Conservation (phyloP, 1,140 invertebrate genomes). For the Cherax destructor region DNA sequence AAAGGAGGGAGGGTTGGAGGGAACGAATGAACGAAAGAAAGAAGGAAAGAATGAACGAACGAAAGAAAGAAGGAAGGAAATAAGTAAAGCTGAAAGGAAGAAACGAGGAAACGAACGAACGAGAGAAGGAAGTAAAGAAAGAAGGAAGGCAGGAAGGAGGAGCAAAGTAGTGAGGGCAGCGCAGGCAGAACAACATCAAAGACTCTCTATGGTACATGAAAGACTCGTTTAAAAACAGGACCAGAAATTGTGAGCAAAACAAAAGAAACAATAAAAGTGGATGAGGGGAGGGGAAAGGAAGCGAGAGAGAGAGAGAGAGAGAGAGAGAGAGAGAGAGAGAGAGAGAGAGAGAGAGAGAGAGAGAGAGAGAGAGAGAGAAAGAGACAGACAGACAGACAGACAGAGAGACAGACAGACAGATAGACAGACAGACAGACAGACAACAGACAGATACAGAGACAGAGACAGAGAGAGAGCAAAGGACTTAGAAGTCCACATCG, state of each 20-base stretch:
- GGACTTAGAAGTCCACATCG: no score
- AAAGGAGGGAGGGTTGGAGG: background rate
- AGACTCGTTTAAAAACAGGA: background rate
- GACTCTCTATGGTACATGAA: no score
- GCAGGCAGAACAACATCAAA: background rate
- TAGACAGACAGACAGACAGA: no score
- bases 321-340: background rate
- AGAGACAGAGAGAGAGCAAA: no score
- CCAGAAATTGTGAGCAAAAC: background rate
- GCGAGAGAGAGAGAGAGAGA: background rate
- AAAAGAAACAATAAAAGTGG: background rate
- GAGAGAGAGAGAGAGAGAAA: background rate
- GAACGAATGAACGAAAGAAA: background rate
- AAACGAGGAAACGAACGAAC: background rate
- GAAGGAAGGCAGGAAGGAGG: background rate
- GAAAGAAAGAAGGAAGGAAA: background rate
- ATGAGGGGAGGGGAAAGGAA: background rate
- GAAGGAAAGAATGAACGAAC: background rate
- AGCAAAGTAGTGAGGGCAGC: background rate
- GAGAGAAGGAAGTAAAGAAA: background rate
- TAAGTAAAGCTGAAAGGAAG: background rate
- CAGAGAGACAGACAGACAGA: no score
- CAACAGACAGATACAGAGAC: no score
- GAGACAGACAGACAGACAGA: constrained; percentile 1
- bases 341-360: background rate